These are phyloP conservation scores for Pseudochaenichthys georgianus DNA, from an alignment of 2,797 vertebrate genomes.

Conservation along the genomic window DNA sequence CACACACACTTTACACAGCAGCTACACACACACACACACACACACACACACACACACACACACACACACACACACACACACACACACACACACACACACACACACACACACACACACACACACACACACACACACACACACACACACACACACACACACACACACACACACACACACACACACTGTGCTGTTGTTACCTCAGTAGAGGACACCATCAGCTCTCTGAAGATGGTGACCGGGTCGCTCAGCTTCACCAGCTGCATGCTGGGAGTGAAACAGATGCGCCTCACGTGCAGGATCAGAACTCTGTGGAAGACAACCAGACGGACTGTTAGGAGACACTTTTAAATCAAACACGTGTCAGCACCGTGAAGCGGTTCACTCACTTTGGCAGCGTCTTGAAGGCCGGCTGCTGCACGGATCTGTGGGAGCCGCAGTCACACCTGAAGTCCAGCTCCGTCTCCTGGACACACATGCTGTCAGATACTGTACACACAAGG, in stretches of 20 bases:
- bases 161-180: too few relatives aligned
- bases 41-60: too few relatives aligned
- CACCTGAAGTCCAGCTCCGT: neutral
- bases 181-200: too few relatives aligned
- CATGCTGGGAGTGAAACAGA: neutral
- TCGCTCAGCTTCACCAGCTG: too few relatives aligned
- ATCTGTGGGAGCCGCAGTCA: neutral
- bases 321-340: neutral
- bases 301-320: neutral
- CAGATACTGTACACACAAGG: too few relatives aligned
- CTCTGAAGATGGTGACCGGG: neutral
- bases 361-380: neutral
- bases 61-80: too few relatives aligned
- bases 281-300: constrained; percentile 1
- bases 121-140: too few relatives aligned
- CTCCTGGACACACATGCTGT: neutral
- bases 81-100: too few relatives aligned
- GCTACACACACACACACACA: neutral
- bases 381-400: neutral
- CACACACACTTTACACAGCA: neutral
- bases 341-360: too few relatives aligned
- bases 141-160: too few relatives aligned
- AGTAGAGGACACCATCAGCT: too few relatives aligned
- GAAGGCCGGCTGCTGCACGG: neutral
- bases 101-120: too few relatives aligned